Base-by-base conservation (phyloP, 2,888 invertebrate species). In the Lasius fuliginosus region DNA sequence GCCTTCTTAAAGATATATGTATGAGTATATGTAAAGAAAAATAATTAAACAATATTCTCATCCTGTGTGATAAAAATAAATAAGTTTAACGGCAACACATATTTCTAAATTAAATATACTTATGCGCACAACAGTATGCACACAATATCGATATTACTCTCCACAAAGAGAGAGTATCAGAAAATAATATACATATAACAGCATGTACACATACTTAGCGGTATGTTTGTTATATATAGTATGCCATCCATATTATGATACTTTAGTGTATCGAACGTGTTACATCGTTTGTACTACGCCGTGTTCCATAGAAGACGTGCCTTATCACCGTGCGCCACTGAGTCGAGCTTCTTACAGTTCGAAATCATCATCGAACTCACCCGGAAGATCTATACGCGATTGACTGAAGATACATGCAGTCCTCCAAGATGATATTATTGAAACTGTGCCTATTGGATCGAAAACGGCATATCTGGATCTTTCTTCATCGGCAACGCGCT, bases 301-400 rank as follows among this genome's bases (percentile, higher is more conserved):
- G 65, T 62, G 82, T 73, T 33, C 33, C 36, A 18, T 65, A 65
- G 46, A 81, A 71, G 60, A 68, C 85, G 79, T 82, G 85, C 62
- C 64, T 87, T 85, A 86, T 88, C 87, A 58, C 49, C n/a, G 46
- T 36, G 40, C 42, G 18, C 40, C 68, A 36, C 40, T 56, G 53
- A 49, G 6, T 49, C 36, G 60, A 68, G 42, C 42, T 79, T 73
- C 53, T 86, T 85, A 77, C 27, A 81, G 71, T 87, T 87, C 85
- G 68, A 60, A 42, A 58, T 85, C 89, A 84, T 89, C 87, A 75
- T 82, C 53, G 68, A 74, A 87, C 79, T 89, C 88, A 90, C 90
- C 87, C 86, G 88, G 85, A 75, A 83, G 64, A 53, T 69, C 69
- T 27, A 53, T 65, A 46, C 11, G 62, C 73, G 69, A 73, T 81